Evolutionary conservation across 2,888 invertebrate genomes (phyloP), one percentile per base, ranked within the genome.

Genomic region (Nomada goodeniana): DNA sequence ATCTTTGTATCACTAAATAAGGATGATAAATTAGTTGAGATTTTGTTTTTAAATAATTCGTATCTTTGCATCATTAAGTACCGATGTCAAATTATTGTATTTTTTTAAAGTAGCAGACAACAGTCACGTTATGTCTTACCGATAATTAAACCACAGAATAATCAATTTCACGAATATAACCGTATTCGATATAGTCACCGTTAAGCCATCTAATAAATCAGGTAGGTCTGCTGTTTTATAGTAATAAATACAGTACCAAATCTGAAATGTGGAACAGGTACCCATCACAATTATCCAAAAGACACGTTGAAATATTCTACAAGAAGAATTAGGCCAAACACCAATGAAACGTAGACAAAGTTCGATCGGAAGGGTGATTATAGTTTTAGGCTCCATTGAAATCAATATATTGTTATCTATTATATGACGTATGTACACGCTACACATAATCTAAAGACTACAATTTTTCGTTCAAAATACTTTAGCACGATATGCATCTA

Each of bases 291-390:
- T 64, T 10, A 23, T 26, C 76, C 76, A 76, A 47, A 64, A 1
- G 1, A 64, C 2, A 23, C 70, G 57, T 36, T 64, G 44, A 1
- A 64, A 23, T 23, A 50, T 57, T 36, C 15, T 42, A 3, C 47
- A 59, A 3, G 76, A 44, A 3, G 61, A 76, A 23, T 57, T 11
- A 0, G 76, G 70, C 76, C 70, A 76, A 50, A 64, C 26, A 1
- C 76, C 70, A 20, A 76, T 57, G 10, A 70, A 26, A 64, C 70
- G 76, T 13, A 76, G 64, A 59, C 70, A 42, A 18, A 70, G 5
- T 64, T 70, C 59, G 7, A 70, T 23, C 13, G 70, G 70, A 36
- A 15, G 47, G n/a, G 29, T 50, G 29, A 76, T 63, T 18, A 36
- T 63, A 42, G 29, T 59, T 20, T 60, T 60, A 11, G 15, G 13